Evolutionary conservation across 1,140 invertebrate species (phyloP), one percentile per base, ranked within the genome.

Genomic region (Trissolcus basalis): DNA sequence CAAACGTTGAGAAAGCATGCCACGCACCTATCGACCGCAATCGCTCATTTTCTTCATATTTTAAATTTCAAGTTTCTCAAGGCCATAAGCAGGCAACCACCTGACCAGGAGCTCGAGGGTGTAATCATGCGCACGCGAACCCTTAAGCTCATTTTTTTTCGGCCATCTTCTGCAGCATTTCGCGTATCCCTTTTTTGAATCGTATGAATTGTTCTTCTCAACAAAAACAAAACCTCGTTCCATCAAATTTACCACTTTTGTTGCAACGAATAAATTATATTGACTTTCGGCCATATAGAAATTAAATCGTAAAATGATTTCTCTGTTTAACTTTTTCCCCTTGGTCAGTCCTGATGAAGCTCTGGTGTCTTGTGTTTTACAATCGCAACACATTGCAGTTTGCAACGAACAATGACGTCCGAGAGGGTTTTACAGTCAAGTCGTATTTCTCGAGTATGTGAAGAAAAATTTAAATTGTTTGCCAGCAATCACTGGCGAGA

Each of bases 41-140:
- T 77, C 59, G 60, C 74, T 78, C 75, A 69, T 27, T 56, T 65
- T 58, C 60, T 77, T 75, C 58, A 53, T 55, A 56, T 76, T 84
- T 83, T 82, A 79, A 82, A 80, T 81, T 78, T 79, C 50, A 76
- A 80, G 77, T 79, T 65, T 78, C 67, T 80, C 74, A 70, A 80
- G 81, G 77, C 71, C 65, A 16, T 64, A 56, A 50, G 49, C 59
- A 78, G 80, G 81, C 81, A 75, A 70, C 78, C 82, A 85, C 81
- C 83, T 85, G 83, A 86, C 81, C 82, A 77, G 75, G 58, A 80
- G 72, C 83, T 81, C 61, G 75, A 80, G 80, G 78, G 78, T 80
- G 78, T 79, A 86, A 87, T 86, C 83, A 87, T 63, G 79, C 79
- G 83, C 86, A 87, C 86, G 86, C 86, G 80, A 87, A 63, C 76